A percentile compares a stretch with the other conserved stretches of the same genome.
These are phyloP conservation scores for Leptopilina syphax DNA, from an alignment of 2,888 invertebrate species.

Conservation along the genomic window DNA sequence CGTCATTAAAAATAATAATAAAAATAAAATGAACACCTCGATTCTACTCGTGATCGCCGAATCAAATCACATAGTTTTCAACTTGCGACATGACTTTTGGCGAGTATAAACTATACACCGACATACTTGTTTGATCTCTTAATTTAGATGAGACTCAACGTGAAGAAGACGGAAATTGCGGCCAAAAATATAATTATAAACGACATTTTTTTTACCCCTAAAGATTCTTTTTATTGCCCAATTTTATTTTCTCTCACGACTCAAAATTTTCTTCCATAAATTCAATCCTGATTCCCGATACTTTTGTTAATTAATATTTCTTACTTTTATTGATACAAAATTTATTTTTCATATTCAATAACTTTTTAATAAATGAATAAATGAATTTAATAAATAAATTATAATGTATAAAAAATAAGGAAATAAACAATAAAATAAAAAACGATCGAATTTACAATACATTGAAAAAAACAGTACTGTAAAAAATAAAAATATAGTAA, in stretches of 20 bases:
- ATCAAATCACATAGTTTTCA: constrained; percentile 56
- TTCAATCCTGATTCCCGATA: no score
- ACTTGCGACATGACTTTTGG: constrained; percentile 63
- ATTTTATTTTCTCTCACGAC: neutral
- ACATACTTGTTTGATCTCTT: constrained; percentile 28
- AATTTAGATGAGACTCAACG: constrained; percentile 24
- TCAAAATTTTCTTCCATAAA: no score
- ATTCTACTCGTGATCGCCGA: constrained; percentile 63
- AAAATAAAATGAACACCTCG: constrained; percentile 58
- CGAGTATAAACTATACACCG: constrained; percentile 32
- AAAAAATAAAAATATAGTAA: no score
- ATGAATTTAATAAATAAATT: no score
- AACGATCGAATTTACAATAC: no score
- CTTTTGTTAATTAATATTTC: no score
- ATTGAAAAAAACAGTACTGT: no score
- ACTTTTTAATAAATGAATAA: no score
- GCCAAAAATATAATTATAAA: constrained; percentile 1
- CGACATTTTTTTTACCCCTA: neutral
- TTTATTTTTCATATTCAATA: no score
- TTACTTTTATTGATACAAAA: no score
- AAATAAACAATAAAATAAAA: no score
- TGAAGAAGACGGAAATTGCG: constrained; percentile 19
- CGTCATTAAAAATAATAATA: constrained; percentile 60
- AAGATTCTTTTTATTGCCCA: neutral
- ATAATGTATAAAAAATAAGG: no score